Percentiles rank a stretch among this genome's conserved stretches.
These are phyloP conservation scores for Xiphydria camelus DNA, from an alignment of 2,888 invertebrate genomes.

Conservation along the genomic window DNA sequence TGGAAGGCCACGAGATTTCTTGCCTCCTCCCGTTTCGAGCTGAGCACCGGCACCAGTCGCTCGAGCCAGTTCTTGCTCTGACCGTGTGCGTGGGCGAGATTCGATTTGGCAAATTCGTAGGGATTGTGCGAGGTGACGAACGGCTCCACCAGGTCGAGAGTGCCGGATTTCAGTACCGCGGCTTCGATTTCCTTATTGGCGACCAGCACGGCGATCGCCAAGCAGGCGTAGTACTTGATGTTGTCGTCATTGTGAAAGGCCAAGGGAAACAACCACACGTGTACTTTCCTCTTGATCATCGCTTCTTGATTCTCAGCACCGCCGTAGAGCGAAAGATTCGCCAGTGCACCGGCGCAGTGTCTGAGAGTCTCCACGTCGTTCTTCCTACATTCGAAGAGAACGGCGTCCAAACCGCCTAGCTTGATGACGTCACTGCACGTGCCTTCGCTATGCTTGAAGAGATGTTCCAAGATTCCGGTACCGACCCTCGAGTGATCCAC, in stretches of 20 bases:
- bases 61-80: conserved; percentile 95
- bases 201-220: conserved; percentile 94
- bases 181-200: conserved; percentile 98
- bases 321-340: conserved; percentile 94
- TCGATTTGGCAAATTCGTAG: conserved; percentile 90
- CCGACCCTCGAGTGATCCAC: conserved; percentile 85
- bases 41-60: conserved; percentile 89
- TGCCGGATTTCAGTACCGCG: conserved; percentile 94
- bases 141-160: conserved; percentile 93
- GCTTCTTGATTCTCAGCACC: conserved; percentile 96
- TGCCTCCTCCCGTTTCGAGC: conserved; percentile 94
- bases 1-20: conserved; percentile 97
- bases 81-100: conserved; percentile 91
- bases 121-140: conserved; percentile 95
- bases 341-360: conserved; percentile 95
- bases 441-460: conserved; percentile 95
- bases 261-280: conserved; percentile 96
- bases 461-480: conserved; percentile 87
- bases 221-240: conserved; percentile 96
- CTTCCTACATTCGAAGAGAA: conserved; percentile 92
- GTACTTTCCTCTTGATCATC: conserved; percentile 93
- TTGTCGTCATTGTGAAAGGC: conserved; percentile 97
- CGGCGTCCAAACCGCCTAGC: conserved; percentile 89
- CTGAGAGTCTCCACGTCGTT: conserved; percentile 90
- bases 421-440: conserved; percentile 93